Base-by-base conservation (phyloP, 2,888 invertebrate genomes). In the Gasteruption jaculator region DNA sequence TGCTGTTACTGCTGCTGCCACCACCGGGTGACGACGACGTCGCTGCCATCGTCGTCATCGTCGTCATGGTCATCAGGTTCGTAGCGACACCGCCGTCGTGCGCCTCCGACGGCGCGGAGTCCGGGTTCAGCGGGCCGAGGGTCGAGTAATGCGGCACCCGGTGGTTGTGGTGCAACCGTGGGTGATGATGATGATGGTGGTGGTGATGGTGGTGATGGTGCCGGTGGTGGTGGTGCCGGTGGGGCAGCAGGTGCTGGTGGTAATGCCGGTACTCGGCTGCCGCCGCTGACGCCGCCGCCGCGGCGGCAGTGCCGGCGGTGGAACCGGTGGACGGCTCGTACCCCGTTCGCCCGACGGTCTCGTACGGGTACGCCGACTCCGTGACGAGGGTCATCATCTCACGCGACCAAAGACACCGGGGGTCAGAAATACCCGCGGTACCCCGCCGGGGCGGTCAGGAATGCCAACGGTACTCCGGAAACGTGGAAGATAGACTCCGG, bases 341-440 rank as follows among this genome's bases (percentile, higher is more conserved):
- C 3, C 65, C 57, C 39, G 63, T 46, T 44, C 71, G 61, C 10
- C 60, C 57, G 38, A 58, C 51, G 36, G 60, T 43, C 55, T 71
- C 60, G 58, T 68, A 61, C 34, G 60, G 55, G 55, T 64, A 58
- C 53, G 63, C 63, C 39, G 61, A 57, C 53, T 63, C 70, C 53
- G 68, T 70, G 64, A 68, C 63, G 49, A 68, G 63, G 59, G 63
- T 69, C 68, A 68, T 67, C 66, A 64, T 71, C 60, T 65, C 64
- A 54, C 54, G 38, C 33, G 22, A 26, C 19, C 16, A 20, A 20
- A 10, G 12, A 12, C 12, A 5, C n/a, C 5, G n/a, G n/a, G n/a
- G n/a, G n/a, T n/a, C n/a, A n/a, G n/a, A n/a, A n/a, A n/a, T n/a
- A n/a, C n/a, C n/a, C n/a, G n/a, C n/a, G n/a, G n/a, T n/a, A n/a